Percentiles rank a stretch among this genome's conserved stretches.
Conservation (phyloP, 2,888 invertebrate species). For the Phanerotoma sp. region DNA sequence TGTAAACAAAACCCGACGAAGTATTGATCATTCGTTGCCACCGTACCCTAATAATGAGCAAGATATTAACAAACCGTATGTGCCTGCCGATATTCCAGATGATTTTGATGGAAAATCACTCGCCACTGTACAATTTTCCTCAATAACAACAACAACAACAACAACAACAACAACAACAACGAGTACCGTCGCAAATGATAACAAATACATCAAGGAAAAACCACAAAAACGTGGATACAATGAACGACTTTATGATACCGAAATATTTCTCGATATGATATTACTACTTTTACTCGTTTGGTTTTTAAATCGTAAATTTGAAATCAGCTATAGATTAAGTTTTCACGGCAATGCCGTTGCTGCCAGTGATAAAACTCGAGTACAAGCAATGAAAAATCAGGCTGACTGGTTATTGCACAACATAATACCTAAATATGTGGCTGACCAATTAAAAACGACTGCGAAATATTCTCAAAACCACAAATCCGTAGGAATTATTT, state of each 20-base stretch:
- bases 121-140: too few relatives aligned
- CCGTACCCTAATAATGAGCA: constrained; percentile 6
- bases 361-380: constrained; percentile 81
- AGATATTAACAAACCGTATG: constrained; percentile 5
- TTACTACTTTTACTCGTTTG: constrained; percentile 85
- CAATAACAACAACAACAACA: constrained; percentile 14
- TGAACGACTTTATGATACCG: constrained; percentile 61
- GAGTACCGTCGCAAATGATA: neutral
- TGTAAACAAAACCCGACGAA: constrained; percentile 5
- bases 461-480: constrained; percentile 95
- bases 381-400: constrained; percentile 91
- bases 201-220: neutral
- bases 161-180: constrained; percentile 6
- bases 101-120: neutral
- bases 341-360: constrained; percentile 93
- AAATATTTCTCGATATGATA: constrained; percentile 80
- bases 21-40: constrained; percentile 7
- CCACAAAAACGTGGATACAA: constrained; percentile 38
- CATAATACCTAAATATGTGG: constrained; percentile 94
- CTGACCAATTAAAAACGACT: constrained; percentile 88
- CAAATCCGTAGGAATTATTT: constrained; percentile 88
- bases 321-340: constrained; percentile 89
- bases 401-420: constrained; percentile 96
- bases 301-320: constrained; percentile 93
- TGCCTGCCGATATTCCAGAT: constrained; percentile 18